phyloP scores from a whole-genome alignment of 2,113 vertebrate species.

The Cyprinus carpio region DNA sequence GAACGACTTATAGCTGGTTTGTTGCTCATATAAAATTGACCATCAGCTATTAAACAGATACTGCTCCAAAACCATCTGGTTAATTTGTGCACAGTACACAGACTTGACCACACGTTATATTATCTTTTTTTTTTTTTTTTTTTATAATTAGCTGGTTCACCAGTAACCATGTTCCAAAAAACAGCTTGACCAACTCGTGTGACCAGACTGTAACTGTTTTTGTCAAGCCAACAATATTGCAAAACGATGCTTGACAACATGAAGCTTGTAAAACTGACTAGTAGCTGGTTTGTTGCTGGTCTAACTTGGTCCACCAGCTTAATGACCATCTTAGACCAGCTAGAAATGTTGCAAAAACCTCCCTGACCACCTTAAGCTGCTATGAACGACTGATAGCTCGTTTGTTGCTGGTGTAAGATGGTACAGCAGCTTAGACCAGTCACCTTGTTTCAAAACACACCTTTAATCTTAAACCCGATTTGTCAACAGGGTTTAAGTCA shows the following conservation, averaged over 20 bases:
- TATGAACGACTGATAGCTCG: neutral
- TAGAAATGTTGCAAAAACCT: neutral
- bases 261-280: neutral
- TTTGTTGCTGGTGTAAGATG: neutral
- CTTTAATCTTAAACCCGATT: constrained; percentile 15
- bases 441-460: constrained; percentile 13
- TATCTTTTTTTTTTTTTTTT: neutral
- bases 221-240: too few species aligned
- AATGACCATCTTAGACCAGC: neutral
- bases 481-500: constrained; percentile 38
- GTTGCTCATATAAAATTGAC: neutral
- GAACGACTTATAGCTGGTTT: neutral
- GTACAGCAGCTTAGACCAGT: neutral
- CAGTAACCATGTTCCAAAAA: neutral
- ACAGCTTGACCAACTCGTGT: neutral
- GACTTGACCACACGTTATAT: neutral
- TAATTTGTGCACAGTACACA: neutral
- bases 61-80: neutral
- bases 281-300: neutral
- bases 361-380: neutral
- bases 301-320: neutral
- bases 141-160: neutral
- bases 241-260: neutral
- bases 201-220: neutral
- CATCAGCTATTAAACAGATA: neutral